Conservation (phyloP, 2,797 vertebrate genomes). For the Hylomyscus alleni region DNA sequence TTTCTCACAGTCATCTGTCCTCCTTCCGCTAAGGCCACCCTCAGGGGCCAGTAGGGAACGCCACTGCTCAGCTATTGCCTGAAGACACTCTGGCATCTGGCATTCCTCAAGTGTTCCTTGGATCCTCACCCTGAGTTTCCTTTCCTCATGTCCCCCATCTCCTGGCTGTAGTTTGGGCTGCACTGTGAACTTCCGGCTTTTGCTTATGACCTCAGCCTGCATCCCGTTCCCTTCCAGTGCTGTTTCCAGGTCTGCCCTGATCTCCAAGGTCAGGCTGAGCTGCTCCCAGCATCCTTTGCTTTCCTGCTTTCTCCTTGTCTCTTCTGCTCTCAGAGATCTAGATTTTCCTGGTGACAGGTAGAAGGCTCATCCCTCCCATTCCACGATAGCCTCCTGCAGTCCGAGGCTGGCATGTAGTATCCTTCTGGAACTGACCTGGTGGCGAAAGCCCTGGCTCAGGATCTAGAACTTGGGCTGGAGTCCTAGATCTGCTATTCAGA, state of each 20-base stretch:
- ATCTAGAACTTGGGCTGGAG: background rate
- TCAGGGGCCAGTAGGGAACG: no score
- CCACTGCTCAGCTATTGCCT: background rate
- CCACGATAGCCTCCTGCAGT: background rate
- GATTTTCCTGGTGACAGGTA: background rate
- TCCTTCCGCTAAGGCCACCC: background rate
- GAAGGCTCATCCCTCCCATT: no score
- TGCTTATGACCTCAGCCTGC: background rate
- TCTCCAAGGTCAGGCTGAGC: background rate
- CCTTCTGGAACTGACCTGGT: background rate
- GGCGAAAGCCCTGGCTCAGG: background rate
- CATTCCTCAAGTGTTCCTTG: background rate
- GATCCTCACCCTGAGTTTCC: background rate
- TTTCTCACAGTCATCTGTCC: background rate
- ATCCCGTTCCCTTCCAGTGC: background rate
- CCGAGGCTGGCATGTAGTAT: background rate
- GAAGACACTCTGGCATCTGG: background rate
- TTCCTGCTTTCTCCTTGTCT: background rate
- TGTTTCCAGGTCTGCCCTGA: background rate
- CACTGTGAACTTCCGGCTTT: no score
- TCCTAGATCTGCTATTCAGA: background rate
- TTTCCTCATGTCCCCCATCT: fast-evolving
- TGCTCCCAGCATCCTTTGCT: no score
- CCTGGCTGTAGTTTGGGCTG: background rate
- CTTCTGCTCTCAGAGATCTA: background rate